Base-by-base conservation (phyloP, 1,140 invertebrate species). In the Sycophila sp. region DNA sequence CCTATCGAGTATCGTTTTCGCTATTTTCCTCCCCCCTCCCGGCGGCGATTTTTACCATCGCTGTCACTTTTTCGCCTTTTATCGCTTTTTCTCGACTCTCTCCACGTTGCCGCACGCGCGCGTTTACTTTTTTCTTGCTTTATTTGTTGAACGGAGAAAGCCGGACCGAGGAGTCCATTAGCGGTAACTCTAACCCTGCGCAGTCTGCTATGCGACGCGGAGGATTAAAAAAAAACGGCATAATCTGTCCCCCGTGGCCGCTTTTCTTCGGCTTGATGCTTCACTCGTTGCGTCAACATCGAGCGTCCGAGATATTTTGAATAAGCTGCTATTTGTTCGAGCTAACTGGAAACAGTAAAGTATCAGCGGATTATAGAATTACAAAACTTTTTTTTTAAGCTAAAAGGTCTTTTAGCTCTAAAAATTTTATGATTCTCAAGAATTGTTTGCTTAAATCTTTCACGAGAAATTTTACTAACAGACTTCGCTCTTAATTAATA, bases 1-100 rank as follows among this genome's bases (percentile, higher is more conserved):
- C 24, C 38, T 59, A 38, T 40, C 38, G 34, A 40, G 56, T 59
- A 59, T 59, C 34, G 56, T 13, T 59, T 40, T 59, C 56, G 22
- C 19, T 59, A 58, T 3, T 38, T 24, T 58, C 19, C 19, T 22
- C n/a, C 11, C 34, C 6, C 28, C 19, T 34, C 28, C 13, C 28
- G 10, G 4, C 15, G n/a, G 26, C 15, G 19, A 11, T 38, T 36
- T 58, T 40, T 58, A 36, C 19, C n/a, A 34, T 19, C 40, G 4
- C 36, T 36, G 32, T 56, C 19, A 15, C 55, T 58, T 58, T 28
- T 45, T 45, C 4, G 10, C 24, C 38, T 28, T 49, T 62, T 47
- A 26, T 28, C n/a, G n/a, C 60, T 36, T 63, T 26, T 24, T 11
- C 5, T 13, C 26, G 15, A 47, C 19, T n/a, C 11, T 49, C n/a